Evolutionary conservation across 2,113 vertebrate species (phyloP), one percentile per base, ranked within the genome.

Genomic region (Sphyrna mokarran): DNA sequence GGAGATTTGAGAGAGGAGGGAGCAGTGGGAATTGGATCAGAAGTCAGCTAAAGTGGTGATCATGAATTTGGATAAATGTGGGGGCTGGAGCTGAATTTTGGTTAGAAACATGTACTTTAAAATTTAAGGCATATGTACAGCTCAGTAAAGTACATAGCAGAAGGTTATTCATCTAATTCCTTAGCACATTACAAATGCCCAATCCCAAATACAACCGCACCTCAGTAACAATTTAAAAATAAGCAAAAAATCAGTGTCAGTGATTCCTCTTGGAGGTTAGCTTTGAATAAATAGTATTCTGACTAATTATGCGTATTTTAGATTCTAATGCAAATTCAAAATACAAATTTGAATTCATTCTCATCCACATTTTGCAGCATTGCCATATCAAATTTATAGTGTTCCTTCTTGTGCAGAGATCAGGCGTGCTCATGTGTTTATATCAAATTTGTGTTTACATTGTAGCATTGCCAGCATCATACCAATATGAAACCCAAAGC

Each of bases 361-460:
- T 48, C n/a, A 26, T 72, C 68, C 40, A 58, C 66, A 95, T 70
- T 70, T 23, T 69, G 70, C 9, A 94, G 37, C 2, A 68, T 40
- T 26, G 9, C 7, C 22, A 95, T 0, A 29, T 37, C 23, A 69
- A 95, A 72, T 48, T 72, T 95, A 40, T 70, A 9, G 66, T 94
- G 66, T 48, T 94, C 66, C 93, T 70, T 94, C 66, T 43, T 69
- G 63, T 14, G 4, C 16, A 48, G 20, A 72, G 66, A 69, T 22
- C 40, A 48, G 68, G 66, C 68, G 48, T 48, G 26, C 68, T 70
- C 13, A 22, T 26, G 0, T 70, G 66, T 94, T 94, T 69, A 68
- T 94, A 70, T 22, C 91, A 94, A 43, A 70, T 40, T 70, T 72
- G 66, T 95, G 68, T 72, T 95, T 95, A 72, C 66, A 72, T 72